These are phyloP conservation scores for Mylabris phalerata DNA, from an alignment of 1,140 invertebrate species.

Conservation along the genomic window DNA sequence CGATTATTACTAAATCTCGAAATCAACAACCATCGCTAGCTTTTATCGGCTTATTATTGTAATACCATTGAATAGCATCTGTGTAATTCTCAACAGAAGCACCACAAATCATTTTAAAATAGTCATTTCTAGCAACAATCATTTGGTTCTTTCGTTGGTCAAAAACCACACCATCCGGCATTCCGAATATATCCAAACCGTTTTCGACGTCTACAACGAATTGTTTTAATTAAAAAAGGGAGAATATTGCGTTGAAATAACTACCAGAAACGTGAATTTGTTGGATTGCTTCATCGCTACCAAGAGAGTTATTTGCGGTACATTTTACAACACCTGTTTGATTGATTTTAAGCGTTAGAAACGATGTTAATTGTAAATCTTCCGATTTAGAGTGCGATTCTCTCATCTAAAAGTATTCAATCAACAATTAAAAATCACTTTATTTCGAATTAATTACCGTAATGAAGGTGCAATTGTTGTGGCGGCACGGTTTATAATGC, in stretches of 20 bases:
- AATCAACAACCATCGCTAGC: too few species aligned
- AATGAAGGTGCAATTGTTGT: slow-evolving; percentile 21
- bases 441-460: slow-evolving; percentile 27
- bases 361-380: neutral
- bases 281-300: neutral
- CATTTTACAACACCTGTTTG: neutral
- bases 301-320: neutral
- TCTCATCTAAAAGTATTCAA: neutral
- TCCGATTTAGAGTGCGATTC: neutral
- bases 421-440: neutral
- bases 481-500: slow-evolving; percentile 38
- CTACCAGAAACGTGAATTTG: neutral
- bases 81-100: neutral
- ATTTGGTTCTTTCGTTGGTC: too few species aligned
- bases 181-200: neutral
- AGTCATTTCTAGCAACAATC: neutral
- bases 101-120: neutral
- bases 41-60: neutral
- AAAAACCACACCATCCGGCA: neutral
- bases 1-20: too few species aligned
- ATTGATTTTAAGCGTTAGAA: neutral
- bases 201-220: slow-evolving; percentile 1
- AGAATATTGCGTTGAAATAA: too few species aligned
- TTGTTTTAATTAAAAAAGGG: too few species aligned
- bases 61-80: neutral